Evolutionary conservation across 1,140 invertebrate species (phyloP).

Genomic region (Lordiphosa clarofinis): DNA sequence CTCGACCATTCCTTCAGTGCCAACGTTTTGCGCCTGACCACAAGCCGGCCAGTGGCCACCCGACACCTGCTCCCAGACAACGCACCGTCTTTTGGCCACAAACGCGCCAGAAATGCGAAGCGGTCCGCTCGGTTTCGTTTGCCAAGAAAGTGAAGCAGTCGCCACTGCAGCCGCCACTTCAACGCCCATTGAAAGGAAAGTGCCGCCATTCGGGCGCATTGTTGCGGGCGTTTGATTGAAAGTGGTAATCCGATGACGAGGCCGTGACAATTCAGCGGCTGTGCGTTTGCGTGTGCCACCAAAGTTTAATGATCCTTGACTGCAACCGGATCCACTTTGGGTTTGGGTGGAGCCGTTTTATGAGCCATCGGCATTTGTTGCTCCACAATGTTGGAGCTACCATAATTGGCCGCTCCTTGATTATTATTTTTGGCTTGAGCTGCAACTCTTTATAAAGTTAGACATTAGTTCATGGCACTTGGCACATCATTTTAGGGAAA

Average conservation of each 20-base stretch:
- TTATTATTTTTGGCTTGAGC: too few relatives aligned
- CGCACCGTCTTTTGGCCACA: conserved; percentile 34
- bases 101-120: conserved; percentile 68
- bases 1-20: conserved; percentile 60
- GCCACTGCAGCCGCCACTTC: conserved; percentile 2
- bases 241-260: conserved; percentile 59
- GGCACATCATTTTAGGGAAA: too few relatives aligned
- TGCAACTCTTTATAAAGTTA: too few relatives aligned
- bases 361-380: conserved; percentile 19
- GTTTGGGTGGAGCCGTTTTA: conserved; percentile 30
- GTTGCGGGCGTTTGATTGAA: conserved; percentile 45
- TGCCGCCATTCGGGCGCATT: conserved; percentile 16
- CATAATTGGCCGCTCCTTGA: conserved; percentile 28
- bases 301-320: conserved; percentile 75
- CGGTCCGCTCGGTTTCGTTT: conserved; percentile 37
- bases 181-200: conserved; percentile 49
- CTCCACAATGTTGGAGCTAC: conserved; percentile 9
- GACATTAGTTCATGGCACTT: too few relatives aligned
- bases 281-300: conserved; percentile 19
- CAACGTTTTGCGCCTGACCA: conserved; percentile 49
- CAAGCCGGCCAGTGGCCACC: conserved; percentile 23
- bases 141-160: conserved; percentile 50
- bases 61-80: conserved; percentile 35
- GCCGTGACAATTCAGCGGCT: conserved; percentile 19
- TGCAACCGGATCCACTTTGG: conserved; percentile 58